Evolutionary conservation across 2,113 vertebrate species (phyloP), one percentile per base, ranked within the genome.

Genomic region (Cebus imitator): DNA sequence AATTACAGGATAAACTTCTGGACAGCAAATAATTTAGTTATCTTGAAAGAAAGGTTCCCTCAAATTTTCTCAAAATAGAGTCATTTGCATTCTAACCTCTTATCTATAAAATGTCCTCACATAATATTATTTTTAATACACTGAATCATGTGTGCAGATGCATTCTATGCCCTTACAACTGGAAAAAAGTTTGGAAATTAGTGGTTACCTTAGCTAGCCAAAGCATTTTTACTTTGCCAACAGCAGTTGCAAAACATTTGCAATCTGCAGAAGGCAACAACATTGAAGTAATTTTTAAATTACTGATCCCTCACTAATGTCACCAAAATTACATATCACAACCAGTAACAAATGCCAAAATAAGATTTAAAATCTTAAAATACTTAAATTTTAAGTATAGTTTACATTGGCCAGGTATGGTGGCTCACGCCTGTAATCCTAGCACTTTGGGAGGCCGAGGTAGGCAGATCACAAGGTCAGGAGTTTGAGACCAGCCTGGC

Each of bases 271-370:
- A 87, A 82, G 23, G 12, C 43, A 72, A 85, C 9, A 40, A 50
- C 37, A 45, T 0, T 68, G 32, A 23, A 76, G n/a, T 87, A 66
- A 64, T 25, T n/a, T 90, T 37, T 91, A 93, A 91, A 58, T 2
- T 40, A 40, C 27, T 70, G 32, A 88, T 80, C 35, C 18, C 43
- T 89, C 64, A 76, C 32, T 75, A 79, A 96, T 48, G n/a, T 88
- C 37, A 88, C 23, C 68, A 70, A 95, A 97, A 94, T 43, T 84
- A 16, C 48, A 48, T 2, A 66, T 61, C 45, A 68, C 40, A 83
- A 66, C 13, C 84, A 82, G 35, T 75, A 94, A 82, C 57, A 91
- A 82, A 45, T 90, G 75, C 35, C 64, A 87, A 96, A 96, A 85
- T 93, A 94, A 78, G 94, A 85, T 48, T 4, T 23, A 68, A 75